A percentile compares a stretch with the other conserved stretches of the same genome.
Evolutionary conservation across 2,797 vertebrate genomes (phyloP).

Genomic region (Paguma larvata): DNA sequence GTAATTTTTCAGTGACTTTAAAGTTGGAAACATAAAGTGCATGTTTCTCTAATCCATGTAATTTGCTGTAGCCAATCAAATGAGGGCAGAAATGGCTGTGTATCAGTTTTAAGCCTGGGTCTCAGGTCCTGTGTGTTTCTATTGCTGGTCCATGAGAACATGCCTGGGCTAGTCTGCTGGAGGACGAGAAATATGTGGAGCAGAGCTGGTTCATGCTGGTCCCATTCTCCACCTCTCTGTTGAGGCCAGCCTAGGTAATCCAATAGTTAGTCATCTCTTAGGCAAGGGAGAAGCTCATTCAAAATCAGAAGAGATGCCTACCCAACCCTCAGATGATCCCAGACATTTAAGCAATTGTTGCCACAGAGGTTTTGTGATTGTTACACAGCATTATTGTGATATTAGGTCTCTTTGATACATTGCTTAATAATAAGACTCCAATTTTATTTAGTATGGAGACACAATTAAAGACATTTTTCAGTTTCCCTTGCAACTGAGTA

Average conservation of each 20-base stretch:
- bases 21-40: neutral
- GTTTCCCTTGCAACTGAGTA: neutral
- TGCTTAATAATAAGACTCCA: constrained; percentile 1
- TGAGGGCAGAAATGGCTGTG: neutral
- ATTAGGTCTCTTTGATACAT: neutral
- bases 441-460: neutral
- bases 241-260: neutral
- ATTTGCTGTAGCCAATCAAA: constrained; percentile 9
- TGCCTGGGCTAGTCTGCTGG: neutral
- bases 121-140: neutral
- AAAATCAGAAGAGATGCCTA: neutral
- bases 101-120: neutral
- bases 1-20: neutral
- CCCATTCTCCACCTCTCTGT: neutral
- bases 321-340: neutral
- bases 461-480: neutral
- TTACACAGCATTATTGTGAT: neutral
- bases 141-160: neutral
- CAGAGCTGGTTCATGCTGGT: neutral
- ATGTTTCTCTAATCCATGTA: neutral
- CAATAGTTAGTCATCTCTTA: neutral
- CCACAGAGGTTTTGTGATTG: neutral
- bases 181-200: neutral
- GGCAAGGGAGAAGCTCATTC: neutral
- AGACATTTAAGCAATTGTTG: neutral